These are phyloP conservation scores for Brienomyrus brachyistius DNA, from an alignment of 2,113 vertebrate species.

Conservation along the genomic window DNA sequence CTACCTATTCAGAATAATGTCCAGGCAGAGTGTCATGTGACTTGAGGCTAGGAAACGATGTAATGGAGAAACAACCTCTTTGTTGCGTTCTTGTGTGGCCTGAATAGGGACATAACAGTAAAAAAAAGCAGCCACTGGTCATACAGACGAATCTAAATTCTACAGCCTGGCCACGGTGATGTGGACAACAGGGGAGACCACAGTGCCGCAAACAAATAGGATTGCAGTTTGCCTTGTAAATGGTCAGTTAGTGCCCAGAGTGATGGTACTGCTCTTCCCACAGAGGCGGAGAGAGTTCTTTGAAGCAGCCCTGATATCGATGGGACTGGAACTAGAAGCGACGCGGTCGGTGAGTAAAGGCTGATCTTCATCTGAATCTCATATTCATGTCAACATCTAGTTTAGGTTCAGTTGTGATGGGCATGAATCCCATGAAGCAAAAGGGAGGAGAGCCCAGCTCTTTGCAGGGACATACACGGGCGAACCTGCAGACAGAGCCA, in stretches of 20 bases:
- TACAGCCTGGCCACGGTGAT: background rate
- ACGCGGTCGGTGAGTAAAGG: slow-evolving; percentile 70
- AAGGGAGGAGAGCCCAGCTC: background rate
- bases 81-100: background rate
- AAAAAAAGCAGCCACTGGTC: background rate
- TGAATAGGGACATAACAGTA: background rate
- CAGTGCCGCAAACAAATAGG: background rate
- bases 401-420: background rate
- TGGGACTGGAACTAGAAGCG: slow-evolving; percentile 79
- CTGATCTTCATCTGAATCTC: background rate
- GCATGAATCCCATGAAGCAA: background rate
- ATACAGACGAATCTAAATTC: background rate
- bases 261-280: slow-evolving; percentile 13
- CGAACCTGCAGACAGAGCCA: background rate
- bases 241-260: background rate
- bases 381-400: background rate
- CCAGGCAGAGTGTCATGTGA: background rate
- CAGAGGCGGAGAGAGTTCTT: slow-evolving; percentile 76
- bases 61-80: background rate
- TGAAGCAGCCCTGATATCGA: slow-evolving; percentile 76
- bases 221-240: background rate
- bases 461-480: background rate
- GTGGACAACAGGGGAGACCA: background rate
- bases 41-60: background rate
- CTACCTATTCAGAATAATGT: too few species aligned